These are phyloP conservation scores for Ips typographus DNA, from an alignment of 1,140 invertebrate species.

Conservation along the genomic window DNA sequence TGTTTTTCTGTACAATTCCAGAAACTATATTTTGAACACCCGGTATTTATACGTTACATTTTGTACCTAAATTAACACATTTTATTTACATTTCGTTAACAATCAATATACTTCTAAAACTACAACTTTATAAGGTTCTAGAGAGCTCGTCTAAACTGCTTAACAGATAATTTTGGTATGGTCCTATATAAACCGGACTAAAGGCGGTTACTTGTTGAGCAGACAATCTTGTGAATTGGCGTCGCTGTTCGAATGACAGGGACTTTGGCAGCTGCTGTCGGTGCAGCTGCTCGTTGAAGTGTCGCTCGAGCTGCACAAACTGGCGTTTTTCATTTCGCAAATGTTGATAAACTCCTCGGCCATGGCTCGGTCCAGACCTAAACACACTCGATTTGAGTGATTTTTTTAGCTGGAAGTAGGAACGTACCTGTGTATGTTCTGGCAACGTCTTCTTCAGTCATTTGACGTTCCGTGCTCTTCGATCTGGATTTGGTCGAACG, in stretches of 20 bases:
- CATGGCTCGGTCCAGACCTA: conserved; percentile 60
- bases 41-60: no score
- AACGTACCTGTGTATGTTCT: conserved; percentile 58
- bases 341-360: conserved; percentile 66
- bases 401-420: neutral
- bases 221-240: conserved; percentile 43
- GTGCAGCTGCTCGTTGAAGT: conserved; percentile 35
- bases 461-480: conserved; percentile 37
- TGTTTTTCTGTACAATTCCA: no score
- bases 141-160: no score
- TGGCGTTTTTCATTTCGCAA: conserved; percentile 58
- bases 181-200: neutral
- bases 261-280: conserved; percentile 38
- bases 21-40: no score
- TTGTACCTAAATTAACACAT: no score
- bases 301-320: conserved; percentile 37
- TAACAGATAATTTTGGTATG: no score
- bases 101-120: no score
- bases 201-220: conserved; percentile 31
- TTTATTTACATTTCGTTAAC: no score
- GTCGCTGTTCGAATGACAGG: conserved; percentile 37
- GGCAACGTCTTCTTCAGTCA: conserved; percentile 59
- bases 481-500: conserved; percentile 39
- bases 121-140: no score
- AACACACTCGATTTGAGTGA: neutral